Evolutionary conservation across 2,888 invertebrate species (phyloP).

Genomic region (Zygaena filipendulae): DNA sequence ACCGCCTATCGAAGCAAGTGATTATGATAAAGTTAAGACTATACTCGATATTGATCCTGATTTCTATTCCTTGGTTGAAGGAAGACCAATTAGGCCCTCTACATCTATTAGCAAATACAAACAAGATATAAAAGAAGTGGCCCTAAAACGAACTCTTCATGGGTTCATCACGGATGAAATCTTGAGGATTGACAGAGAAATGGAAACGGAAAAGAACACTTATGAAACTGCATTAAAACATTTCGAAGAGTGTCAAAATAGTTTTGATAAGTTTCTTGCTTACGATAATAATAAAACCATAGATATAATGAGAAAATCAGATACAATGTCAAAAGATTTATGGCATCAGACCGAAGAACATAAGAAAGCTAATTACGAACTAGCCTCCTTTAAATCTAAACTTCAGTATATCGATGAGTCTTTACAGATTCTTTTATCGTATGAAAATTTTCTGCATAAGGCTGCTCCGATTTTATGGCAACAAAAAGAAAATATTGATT

Average conservation of each 20-base stretch:
- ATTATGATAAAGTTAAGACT: slow-evolving; percentile 42
- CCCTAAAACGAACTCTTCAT: slow-evolving; percentile 40
- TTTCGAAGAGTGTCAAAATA: slow-evolving; percentile 51
- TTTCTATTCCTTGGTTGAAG: slow-evolving; percentile 71
- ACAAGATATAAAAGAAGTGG: slow-evolving; percentile 50
- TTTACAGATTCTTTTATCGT: slow-evolving; percentile 45
- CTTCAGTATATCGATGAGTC: slow-evolving; percentile 53
- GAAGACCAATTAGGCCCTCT: slow-evolving; percentile 67
- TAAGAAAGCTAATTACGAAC: slow-evolving; percentile 45
- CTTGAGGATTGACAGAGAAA: slow-evolving; percentile 46
- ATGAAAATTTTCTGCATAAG: slow-evolving; percentile 50
- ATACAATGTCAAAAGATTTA: slow-evolving; percentile 44
- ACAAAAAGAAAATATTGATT: slow-evolving; percentile 31
- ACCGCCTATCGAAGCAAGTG: slow-evolving; percentile 40
- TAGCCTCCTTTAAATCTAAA: slow-evolving; percentile 50
- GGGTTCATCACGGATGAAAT: slow-evolving; percentile 54
- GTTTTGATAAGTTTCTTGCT: slow-evolving; percentile 57
- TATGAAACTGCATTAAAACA: slow-evolving; percentile 43
- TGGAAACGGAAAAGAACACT: slow-evolving; percentile 40
- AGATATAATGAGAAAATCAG: slow-evolving; percentile 52
- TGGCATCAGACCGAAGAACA: slow-evolving; percentile 44
- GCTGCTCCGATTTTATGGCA: slow-evolving; percentile 54
- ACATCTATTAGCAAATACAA: slow-evolving; percentile 67
- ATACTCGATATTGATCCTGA: slow-evolving; percentile 72
- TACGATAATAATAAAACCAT: slow-evolving; percentile 58